Percentiles rank a stretch among this genome's conserved stretches.
Evolutionary conservation across 2,888 invertebrate genomes (phyloP).

Genomic region (Tetanocera ferruginea): DNA sequence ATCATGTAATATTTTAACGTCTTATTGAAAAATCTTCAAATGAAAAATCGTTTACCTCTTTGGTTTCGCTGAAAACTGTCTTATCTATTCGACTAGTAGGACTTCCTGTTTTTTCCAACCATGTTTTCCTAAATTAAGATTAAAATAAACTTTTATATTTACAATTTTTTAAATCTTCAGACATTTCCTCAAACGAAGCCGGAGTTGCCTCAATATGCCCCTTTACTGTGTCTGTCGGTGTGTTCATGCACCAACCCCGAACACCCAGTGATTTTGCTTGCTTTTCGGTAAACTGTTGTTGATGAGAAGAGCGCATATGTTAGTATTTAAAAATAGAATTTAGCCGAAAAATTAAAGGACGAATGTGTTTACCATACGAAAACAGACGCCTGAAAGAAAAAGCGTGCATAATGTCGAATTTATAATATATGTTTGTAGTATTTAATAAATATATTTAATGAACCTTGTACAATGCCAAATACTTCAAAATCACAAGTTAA

Average conservation of each 20-base stretch:
- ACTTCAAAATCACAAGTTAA: constrained; percentile 64
- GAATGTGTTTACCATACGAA: constrained; percentile 55
- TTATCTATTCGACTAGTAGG: constrained; percentile 82
- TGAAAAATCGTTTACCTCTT: constrained; percentile 72
- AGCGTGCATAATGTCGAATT: not conserved
- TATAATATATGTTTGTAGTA: not conserved
- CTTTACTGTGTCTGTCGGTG: constrained; percentile 74
- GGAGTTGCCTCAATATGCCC: constrained; percentile 74
- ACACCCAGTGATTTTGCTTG: constrained; percentile 73
- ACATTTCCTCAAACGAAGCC: constrained; percentile 73
- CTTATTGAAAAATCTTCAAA: constrained; percentile 72
- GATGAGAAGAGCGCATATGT: not conserved
- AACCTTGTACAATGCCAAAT: constrained; percentile 67
- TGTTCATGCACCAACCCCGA: constrained; percentile 79
- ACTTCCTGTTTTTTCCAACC: constrained; percentile 78
- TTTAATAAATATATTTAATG: not conserved
- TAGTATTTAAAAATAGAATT: constrained; percentile 12
- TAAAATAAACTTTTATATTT: not conserved
- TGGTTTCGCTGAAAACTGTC: constrained; percentile 78
- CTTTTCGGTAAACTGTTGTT: constrained; percentile 73
- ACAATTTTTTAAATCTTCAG: constrained; percentile 18
- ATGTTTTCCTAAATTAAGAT: constrained; percentile 59
- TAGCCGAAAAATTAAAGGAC: not conserved
- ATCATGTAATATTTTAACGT: constrained; percentile 38
- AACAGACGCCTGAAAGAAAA: constrained; percentile 54